These are phyloP conservation scores for Cryptotermes secundus DNA, from an alignment of 1,140 invertebrate genomes.

Conservation along the genomic window DNA sequence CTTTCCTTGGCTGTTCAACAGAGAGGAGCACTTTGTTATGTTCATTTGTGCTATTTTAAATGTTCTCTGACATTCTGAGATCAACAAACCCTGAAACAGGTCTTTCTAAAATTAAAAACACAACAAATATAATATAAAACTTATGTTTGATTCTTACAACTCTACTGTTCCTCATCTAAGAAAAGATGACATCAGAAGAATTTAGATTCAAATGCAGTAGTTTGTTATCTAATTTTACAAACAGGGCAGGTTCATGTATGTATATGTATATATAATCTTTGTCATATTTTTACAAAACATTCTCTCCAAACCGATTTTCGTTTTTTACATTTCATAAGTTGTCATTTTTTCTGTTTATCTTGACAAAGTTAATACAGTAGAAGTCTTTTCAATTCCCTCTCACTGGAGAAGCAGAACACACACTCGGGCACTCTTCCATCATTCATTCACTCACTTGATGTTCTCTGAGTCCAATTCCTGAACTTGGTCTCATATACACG, in stretches of 20 bases:
- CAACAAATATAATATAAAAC: slow-evolving; percentile 7
- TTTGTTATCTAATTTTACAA: neutral
- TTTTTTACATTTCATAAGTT: neutral
- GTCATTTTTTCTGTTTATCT: neutral
- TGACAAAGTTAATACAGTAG: neutral
- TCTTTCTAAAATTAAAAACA: slow-evolving; percentile 22
- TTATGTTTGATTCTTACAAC: neutral
- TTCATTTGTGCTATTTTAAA: slow-evolving; percentile 22
- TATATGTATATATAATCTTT: slow-evolving; percentile 9
- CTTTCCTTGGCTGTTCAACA: neutral
- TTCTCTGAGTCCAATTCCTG: neutral
- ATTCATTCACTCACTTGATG: neutral
- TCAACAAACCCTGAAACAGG: slow-evolving; percentile 33
- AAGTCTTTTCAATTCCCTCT: neutral
- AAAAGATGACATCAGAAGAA: neutral
- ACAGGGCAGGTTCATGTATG: neutral
- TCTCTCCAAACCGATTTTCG: neutral
- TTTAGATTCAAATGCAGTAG: neutral
- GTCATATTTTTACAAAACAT: neutral
- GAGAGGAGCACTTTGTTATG: neutral
- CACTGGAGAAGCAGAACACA: neutral
- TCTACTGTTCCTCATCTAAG: neutral
- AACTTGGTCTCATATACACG: neutral
- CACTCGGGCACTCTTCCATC: neutral
- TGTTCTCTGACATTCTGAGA: slow-evolving; percentile 29